Conservation (phyloP, 2,888 invertebrate species). For the Leucophenga maculata region DNA sequence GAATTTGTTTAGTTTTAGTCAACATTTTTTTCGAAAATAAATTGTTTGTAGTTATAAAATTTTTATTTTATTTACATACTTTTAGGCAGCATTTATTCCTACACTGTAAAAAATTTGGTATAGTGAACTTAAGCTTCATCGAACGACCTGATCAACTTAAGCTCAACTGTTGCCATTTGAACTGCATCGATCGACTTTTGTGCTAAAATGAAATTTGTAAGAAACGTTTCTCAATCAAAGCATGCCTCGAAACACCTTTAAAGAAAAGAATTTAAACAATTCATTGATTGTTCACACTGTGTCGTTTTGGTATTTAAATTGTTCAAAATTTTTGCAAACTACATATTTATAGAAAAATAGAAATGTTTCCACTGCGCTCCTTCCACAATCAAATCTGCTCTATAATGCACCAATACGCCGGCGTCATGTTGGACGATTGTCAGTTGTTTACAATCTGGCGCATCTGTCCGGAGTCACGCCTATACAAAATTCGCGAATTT, state of each 20-base stretch:
- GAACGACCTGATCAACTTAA: too few relatives aligned
- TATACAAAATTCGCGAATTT: not conserved
- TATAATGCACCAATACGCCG: conserved; percentile 21
- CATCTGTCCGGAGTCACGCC: not conserved
- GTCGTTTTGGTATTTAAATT: too few relatives aligned
- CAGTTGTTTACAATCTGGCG: conserved; percentile 34
- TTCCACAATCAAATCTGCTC: not conserved
- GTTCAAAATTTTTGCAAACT: too few relatives aligned
- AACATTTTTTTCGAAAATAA: not conserved
- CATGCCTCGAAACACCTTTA: too few relatives aligned
- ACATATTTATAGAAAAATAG: too few relatives aligned
- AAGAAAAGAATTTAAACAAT: too few relatives aligned
- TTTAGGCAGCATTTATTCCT: not conserved
- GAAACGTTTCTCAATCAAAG: too few relatives aligned
- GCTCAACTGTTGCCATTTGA: too few relatives aligned
- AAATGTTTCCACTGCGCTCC: not conserved
- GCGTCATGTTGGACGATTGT: not conserved
- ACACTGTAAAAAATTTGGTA: not conserved
- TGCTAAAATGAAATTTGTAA: too few relatives aligned
- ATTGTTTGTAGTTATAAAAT: not conserved
- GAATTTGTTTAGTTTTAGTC: not conserved
- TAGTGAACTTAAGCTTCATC: not conserved
- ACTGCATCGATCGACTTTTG: too few relatives aligned
- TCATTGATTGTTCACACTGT: too few relatives aligned
- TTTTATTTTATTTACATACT: not conserved